Evolutionary conservation across 2,113 vertebrate species (phyloP), one percentile per base, ranked within the genome.

Genomic region (Corythaeola cristata): DNA sequence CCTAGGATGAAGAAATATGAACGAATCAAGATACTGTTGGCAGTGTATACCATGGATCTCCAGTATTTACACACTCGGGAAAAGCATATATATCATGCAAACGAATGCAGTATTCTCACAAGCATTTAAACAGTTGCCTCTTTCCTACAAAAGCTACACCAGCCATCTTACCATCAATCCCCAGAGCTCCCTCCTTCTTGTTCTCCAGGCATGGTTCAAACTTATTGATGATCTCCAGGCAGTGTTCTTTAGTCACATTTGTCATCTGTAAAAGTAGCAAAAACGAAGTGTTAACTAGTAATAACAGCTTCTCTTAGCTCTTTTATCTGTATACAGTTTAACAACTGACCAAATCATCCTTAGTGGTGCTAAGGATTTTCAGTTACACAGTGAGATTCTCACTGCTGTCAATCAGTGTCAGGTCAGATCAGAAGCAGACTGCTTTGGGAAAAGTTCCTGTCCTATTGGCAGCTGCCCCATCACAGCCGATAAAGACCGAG

Each of bases 191-290:
- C 41, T 98, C 98, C 47, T 98, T 98, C 98, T 98, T 98, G 98
- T 99, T 99, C 74, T 99, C 99, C 0, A 97, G 97, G 96, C 99
- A 99, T 0, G 99, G 99, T 96, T 99, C 99, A 90, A 99, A 99
- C 85, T 99, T 99, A 89, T 97, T 96, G 69, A 99, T 98, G 62
- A 99, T 98, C 85, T 99, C 98, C 89, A 98, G 96, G 93, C 99
- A 99, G 84, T 99, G 98, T 33, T 99, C 99, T 20, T 98, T 98
- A 22, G 98, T 98, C 96, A 99, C 99, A 18, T 97, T 98, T 3
- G 88, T 98, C 99, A 99, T 99, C 99, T 99, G 92, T 55, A 83
- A 85, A 85, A 93, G 77, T 91, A 96, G 18, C 67, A 68, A 53
- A 85, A 81, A 33, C 1, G 13, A 63, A 66, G 44, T 4, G 44